Conservation (phyloP, 2,113 vertebrate genomes). For the Phylloscopus trochiloides region DNA sequence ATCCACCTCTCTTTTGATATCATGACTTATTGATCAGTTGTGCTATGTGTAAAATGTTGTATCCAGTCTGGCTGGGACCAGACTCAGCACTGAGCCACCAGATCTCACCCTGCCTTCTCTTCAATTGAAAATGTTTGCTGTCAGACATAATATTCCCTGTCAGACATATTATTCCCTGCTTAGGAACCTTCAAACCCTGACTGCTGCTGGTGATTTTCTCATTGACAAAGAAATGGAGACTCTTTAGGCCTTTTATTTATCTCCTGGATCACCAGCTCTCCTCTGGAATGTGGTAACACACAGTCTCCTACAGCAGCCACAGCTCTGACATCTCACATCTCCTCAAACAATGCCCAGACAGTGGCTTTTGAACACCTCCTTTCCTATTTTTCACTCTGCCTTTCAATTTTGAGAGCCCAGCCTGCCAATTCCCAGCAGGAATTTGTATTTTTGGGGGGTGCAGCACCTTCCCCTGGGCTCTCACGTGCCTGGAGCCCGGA, state of each 20-base stretch:
- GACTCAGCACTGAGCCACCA: neutral
- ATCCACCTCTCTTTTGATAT: neutral
- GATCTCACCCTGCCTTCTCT: neutral
- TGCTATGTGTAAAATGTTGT: neutral
- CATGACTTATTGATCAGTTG: neutral
- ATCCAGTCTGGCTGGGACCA: neutral
- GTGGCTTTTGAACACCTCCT: neutral
- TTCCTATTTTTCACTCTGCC: neutral
- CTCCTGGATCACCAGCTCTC: neutral
- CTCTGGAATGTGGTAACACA: fast-evolving
- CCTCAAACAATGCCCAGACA: neutral
- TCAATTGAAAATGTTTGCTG: neutral
- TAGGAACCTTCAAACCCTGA: neutral
- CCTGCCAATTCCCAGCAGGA: neutral
- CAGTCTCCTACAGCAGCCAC: neutral
- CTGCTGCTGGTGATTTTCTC: neutral
- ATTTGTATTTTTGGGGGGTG: neutral
- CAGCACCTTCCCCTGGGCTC: neutral
- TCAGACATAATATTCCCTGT: neutral
- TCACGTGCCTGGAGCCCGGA: neutral
- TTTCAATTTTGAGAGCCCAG: neutral
- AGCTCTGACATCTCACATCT: neutral
- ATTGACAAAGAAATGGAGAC: neutral
- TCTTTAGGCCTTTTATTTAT: neutral
- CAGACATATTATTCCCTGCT: neutral